Evolutionary conservation across 2,797 vertebrate genomes (phyloP), one percentile per base, ranked within the genome.

Genomic region (Argya squamiceps): DNA sequence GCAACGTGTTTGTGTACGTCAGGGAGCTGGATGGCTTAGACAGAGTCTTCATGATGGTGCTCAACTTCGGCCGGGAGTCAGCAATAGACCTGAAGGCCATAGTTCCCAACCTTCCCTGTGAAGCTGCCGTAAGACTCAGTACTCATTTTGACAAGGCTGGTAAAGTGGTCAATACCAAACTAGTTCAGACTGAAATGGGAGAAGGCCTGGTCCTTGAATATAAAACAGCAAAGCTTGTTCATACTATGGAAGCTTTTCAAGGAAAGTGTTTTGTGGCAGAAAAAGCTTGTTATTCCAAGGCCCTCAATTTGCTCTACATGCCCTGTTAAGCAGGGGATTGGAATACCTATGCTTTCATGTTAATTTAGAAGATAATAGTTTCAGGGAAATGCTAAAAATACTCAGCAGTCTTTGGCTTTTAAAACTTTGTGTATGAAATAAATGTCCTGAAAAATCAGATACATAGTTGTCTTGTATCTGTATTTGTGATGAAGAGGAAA

Each of bases 171-270:
- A 85, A 82, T 19, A 99, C 98, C 15, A 68, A 96, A 8, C 39
- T 19, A 10, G 95, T 99, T 82, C 50, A 24, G 81, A 99, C 98
- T 12, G 93, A 96, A 59, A 96, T 55, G 7, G 99, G 99, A 29
- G 99, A 99, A 94, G 99, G 99, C 34, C 88, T 99, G 67, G 86
- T 99, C 90, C 97, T 99, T 5, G 98, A 98, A 96, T 99, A 99
- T 93, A 98, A 97, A 78, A 98, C 98, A 58, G 20, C 50, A 81
- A 92, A 95, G 29, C 98, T 96, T 29, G 98, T 99, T 85, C 98
- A 99, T 84, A 92, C 62, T 4, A 97, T 77, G 84, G 96, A 98
- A 65, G 71, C 81, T 20, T 97, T 97, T 58, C 79, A 91, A 85
- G 95, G 94, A 10, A 97, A 97, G 47, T 99, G 99, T 94, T 99